Evolutionary conservation across 2,113 vertebrate genomes (phyloP).

Genomic region (Perca fluviatilis): DNA sequence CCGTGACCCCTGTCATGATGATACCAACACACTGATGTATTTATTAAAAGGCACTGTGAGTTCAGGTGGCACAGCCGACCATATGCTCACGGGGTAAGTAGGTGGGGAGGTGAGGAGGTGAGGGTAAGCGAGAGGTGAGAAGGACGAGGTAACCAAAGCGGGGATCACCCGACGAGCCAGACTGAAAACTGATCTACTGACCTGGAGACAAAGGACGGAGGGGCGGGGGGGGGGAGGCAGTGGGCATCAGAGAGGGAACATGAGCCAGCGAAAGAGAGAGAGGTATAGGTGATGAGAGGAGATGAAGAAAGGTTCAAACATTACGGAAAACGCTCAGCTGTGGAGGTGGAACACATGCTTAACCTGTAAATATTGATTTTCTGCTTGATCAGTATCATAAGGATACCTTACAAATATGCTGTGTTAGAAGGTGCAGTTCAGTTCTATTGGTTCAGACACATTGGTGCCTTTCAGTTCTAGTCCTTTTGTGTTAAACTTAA

Average conservation of each 20-base stretch:
- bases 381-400: constrained; percentile 37
- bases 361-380: constrained; percentile 73
- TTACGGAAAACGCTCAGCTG: constrained; percentile 17
- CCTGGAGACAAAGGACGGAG: constrained; percentile 58
- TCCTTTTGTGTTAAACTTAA: not conserved
- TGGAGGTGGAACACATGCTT: constrained; percentile 54
- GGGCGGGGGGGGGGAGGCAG: constrained; percentile 39
- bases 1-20: constrained; percentile 73
- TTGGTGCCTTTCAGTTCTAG: not conserved
- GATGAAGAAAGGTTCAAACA: constrained; percentile 39
- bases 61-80: constrained; percentile 60
- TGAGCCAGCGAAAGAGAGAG: constrained; percentile 40
- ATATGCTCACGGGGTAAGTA: constrained; percentile 61
- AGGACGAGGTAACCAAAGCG: constrained; percentile 73
- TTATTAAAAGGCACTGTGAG: constrained; percentile 64
- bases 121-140: constrained; percentile 70
- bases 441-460: not conserved
- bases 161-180: constrained; percentile 60
- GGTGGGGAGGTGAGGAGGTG: constrained; percentile 53
- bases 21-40: constrained; percentile 65
- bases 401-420: constrained; percentile 24
- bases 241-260: constrained; percentile 61
- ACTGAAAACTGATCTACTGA: constrained; percentile 78
- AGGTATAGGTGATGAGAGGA: constrained; percentile 20
- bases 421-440: constrained; percentile 13